Evolutionary conservation across 2,113 vertebrate species (phyloP).

Genomic region (Vidua macroura): DNA sequence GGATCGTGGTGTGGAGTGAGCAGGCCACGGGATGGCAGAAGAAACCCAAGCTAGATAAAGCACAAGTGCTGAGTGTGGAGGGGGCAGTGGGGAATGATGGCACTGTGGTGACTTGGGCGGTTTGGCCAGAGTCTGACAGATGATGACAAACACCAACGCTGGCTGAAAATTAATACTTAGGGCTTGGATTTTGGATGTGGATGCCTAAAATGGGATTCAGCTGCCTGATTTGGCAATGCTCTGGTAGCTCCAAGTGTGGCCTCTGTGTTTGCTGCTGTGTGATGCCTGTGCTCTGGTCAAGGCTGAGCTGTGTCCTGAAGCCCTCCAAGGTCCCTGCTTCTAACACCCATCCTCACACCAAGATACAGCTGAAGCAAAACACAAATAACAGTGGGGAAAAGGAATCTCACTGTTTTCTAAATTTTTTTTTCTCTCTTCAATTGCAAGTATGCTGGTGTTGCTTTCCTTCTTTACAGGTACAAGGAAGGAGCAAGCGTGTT

Average conservation of each 20-base stretch:
- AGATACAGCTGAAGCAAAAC: background rate
- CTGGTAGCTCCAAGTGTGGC: too few species aligned
- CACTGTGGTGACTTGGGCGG: background rate
- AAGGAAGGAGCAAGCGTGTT: background rate
- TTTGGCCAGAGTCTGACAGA: fast-evolving
- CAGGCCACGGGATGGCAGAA: background rate
- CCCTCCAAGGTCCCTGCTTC: background rate
- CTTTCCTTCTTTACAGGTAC: background rate
- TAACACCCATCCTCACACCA: background rate
- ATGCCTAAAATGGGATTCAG: background rate
- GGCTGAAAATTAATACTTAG: background rate
- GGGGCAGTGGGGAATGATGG: background rate
- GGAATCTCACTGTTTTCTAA: background rate
- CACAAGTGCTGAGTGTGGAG: background rate
- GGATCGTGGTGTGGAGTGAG: background rate
- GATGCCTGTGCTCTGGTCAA: background rate
- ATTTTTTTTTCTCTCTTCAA: background rate
- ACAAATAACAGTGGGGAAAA: fast-evolving
- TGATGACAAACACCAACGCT: background rate
- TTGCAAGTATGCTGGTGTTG: background rate
- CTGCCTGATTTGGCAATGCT: background rate
- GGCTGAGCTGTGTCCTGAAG: background rate
- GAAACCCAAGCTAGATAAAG: background rate
- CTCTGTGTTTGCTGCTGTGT: background rate
- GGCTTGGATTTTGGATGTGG: background rate